These are phyloP conservation scores for Gasterosteus aculeatus DNA, from an alignment of 2,113 vertebrate genomes.

Conservation along the genomic window DNA sequence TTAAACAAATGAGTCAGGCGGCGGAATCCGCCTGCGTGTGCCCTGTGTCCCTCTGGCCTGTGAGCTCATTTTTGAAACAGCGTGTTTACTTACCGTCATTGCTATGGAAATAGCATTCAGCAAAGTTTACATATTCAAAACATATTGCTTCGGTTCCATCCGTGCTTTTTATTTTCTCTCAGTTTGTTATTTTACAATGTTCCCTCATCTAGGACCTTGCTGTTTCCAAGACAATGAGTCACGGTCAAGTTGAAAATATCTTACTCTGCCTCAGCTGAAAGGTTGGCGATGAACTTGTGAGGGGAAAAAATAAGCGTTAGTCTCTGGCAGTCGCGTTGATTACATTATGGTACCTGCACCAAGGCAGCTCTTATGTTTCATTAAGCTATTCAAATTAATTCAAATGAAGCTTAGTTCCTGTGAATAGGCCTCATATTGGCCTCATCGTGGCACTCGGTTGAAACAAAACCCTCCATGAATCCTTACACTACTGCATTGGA, in stretches of 20 bases:
- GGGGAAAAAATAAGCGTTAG: background rate
- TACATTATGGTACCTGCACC: background rate
- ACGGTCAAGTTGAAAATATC: slow-evolving; percentile 2
- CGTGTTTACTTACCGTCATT: slow-evolving; percentile 21
- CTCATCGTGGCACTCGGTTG: background rate
- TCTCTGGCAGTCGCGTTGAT: background rate
- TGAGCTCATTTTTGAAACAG: slow-evolving; percentile 48
- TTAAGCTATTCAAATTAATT: background rate
- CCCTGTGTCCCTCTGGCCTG: slow-evolving; percentile 62
- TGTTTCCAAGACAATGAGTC: slow-evolving; percentile 43
- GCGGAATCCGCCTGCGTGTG: slow-evolving; percentile 19
- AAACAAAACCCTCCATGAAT: background rate
- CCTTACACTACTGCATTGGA: background rate
- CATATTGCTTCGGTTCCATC: slow-evolving; percentile 6
- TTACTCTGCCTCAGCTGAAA: background rate
- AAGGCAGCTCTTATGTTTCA: background rate
- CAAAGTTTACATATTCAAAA: slow-evolving; percentile 45
- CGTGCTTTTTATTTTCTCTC: slow-evolving; percentile 21
- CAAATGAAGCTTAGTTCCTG: background rate
- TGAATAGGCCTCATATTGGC: background rate
- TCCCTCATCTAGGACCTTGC: background rate
- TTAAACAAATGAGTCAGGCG: slow-evolving; percentile 59
- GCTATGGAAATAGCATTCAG: slow-evolving; percentile 15
- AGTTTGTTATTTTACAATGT: slow-evolving; percentile 35
- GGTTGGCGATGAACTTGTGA: background rate